phyloP scores from a whole-genome alignment of 2,888 invertebrate genomes.

The Pristionchus exspectatus region DNA sequence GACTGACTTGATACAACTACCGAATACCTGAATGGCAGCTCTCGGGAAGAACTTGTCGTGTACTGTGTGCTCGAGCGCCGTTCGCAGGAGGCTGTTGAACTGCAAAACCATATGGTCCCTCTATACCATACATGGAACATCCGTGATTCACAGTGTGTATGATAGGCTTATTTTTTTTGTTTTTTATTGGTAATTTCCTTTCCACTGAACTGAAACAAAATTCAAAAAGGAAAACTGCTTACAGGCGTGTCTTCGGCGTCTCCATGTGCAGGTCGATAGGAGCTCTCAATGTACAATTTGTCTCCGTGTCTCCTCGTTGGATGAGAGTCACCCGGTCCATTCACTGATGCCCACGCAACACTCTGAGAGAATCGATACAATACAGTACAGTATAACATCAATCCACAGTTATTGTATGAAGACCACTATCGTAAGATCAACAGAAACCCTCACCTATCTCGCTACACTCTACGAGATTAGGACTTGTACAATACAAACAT shows the following conservation, averaged over 20 bases:
- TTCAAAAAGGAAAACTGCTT: background rate
- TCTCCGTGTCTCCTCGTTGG: constrained; percentile 47
- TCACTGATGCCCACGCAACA: constrained; percentile 52
- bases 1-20: background rate
- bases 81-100: constrained; percentile 63
- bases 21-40: constrained; percentile 59
- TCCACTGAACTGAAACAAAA: too few species aligned
- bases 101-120: constrained; percentile 44
- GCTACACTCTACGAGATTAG: background rate
- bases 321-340: constrained; percentile 51
- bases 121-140: background rate
- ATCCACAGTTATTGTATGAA: background rate
- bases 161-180: too few species aligned
- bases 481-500: too few species aligned
- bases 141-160: background rate
- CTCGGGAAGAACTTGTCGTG: constrained; percentile 65
- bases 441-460: background rate
- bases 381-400: too few species aligned
- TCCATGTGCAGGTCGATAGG: constrained; percentile 49
- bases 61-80: constrained; percentile 61
- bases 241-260: constrained; percentile 41
- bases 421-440: background rate
- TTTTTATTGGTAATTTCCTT: too few species aligned
- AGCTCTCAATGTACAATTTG: constrained; percentile 34
- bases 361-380: background rate